Base-by-base conservation (phyloP, 1,140 invertebrate species). In the Amyelois transitella region DNA sequence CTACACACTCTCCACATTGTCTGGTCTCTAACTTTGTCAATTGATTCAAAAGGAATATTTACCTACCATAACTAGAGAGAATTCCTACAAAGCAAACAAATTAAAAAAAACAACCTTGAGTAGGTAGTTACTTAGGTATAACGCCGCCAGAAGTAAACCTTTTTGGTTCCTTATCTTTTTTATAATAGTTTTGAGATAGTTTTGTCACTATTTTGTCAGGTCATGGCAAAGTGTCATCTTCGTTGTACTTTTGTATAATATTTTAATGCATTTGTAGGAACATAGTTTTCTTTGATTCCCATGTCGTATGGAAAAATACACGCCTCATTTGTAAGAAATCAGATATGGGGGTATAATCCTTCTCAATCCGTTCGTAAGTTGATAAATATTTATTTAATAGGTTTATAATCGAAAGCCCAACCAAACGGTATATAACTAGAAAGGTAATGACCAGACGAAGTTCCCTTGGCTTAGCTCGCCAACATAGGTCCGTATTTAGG, bases 271-370 rank as follows among this genome's bases (percentile, higher is more conserved):
- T 5, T 14, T 38, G n/a, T 38, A 14, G 32, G n/a, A 2, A 8
- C n/a, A 38, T 14, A 38, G 1, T 14, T 14, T 38, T 38, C 17
- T 14, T 5, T 8, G 12, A 38, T 38, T 62, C 44, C 10, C 58
- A 87, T 87, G 85, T 86, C 82, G 10, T 88, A 88, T 58, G 68
- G 49, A 44, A 86, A 82, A 73, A 58, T 86, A 55, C 85, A 88
- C 53, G 51, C 72, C 10, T 86, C 85, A 5, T 88, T 83, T 62
- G 77, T 88, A 22, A 69, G 80, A 55, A 82, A 72, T 66, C 81
- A 88, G 75, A 86, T 88, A 61, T 88, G 81, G 80, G 85, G 82
- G 0, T 84, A 64, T 62, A 86, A 86, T 72, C 82, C 80, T 19
- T 59, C 76, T 2, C 61, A 88, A 38, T 85, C 82, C 50, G 55